Evolutionary conservation across 2,113 vertebrate species (phyloP), one percentile per base, ranked within the genome.

Genomic region (Hydrolagus affinis): DNA sequence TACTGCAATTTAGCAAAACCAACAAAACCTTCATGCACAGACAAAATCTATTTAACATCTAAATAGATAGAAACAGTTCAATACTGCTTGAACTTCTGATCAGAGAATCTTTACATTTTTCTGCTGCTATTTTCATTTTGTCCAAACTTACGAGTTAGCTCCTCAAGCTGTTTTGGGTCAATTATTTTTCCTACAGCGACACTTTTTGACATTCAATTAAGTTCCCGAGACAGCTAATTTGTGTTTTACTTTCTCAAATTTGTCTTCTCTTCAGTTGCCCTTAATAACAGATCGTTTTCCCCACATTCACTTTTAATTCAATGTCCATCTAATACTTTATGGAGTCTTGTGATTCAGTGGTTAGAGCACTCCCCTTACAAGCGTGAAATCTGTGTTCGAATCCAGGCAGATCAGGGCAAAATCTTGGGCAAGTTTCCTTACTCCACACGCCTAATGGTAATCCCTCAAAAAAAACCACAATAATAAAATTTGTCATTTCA

Each of bases 241-340:
- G 93, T 90, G 92, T 88, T 75, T 60, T 86, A 87, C 59, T 76
- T 86, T 88, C 87, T 89, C 89, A 90, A 88, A 90, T 90, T 90
- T 88, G 86, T 85, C 86, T 86, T 88, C 87, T 87, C 70, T 71
- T 87, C 88, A 64, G n/a, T 75, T 76, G 85, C 17, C 86, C 86
- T 88, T 73, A 90, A 87, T 86, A 87, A 89, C 86, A 85, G 87
- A 88, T 56, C 11, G 8, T 76, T 75, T 76, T n/a, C 25, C 32
- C 44, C 6, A 11, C 57, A 8, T 56, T 21, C 57, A 3, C 73
- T 15, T 76, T 57, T 44, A 15, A 21, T 57, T 76, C 19, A 76
- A 76, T 74, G 44, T 44, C 30, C 44, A 6, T 44, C 44, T 44
- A 44, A 44, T 44, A 44, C 44, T 17, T 44, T 44, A n/a, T n/a